Percentiles rank a stretch among this genome's conserved stretches.
These are phyloP conservation scores for Zootoca vivipara DNA, from an alignment of 2,113 vertebrate species.

Conservation along the genomic window DNA sequence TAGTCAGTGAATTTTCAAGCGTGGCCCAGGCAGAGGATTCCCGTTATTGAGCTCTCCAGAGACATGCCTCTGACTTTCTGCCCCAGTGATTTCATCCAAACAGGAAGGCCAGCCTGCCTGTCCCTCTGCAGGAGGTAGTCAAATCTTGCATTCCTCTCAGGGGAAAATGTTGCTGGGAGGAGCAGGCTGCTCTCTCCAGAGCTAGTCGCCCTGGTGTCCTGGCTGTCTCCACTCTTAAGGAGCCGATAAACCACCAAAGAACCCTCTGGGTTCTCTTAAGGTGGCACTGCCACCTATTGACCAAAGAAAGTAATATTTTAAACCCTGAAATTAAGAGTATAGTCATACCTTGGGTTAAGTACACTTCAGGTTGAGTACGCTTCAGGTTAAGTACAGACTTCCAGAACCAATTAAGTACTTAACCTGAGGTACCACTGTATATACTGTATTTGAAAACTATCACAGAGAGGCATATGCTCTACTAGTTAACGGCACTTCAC, in stretches of 20 bases:
- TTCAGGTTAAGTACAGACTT: too few species aligned
- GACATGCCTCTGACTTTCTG: conserved; percentile 10
- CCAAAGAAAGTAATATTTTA: neutral
- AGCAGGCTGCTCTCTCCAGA: neutral
- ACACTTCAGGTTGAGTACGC: too few species aligned
- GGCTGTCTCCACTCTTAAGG: neutral
- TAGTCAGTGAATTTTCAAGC: neutral
- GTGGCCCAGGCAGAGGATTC: neutral
- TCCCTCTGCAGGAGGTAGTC: neutral
- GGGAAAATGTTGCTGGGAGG: neutral
- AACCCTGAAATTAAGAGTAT: neutral
- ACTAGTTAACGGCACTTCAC: neutral
- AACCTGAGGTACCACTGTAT: too few species aligned
- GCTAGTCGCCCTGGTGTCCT: neutral
- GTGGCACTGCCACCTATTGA: conserved; percentile 14
- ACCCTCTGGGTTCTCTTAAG: neutral
- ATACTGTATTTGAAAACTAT: neutral
- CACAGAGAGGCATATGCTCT: neutral
- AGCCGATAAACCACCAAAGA: neutral
- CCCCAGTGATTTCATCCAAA: conserved; percentile 15
- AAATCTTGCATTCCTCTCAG: neutral
- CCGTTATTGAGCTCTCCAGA: neutral
- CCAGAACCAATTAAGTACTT: too few species aligned
- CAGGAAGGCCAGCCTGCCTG: neutral
- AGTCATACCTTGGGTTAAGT: too few species aligned